phyloP scores from a whole-genome alignment of 2,888 invertebrate species.

The Beris chalybata region DNA sequence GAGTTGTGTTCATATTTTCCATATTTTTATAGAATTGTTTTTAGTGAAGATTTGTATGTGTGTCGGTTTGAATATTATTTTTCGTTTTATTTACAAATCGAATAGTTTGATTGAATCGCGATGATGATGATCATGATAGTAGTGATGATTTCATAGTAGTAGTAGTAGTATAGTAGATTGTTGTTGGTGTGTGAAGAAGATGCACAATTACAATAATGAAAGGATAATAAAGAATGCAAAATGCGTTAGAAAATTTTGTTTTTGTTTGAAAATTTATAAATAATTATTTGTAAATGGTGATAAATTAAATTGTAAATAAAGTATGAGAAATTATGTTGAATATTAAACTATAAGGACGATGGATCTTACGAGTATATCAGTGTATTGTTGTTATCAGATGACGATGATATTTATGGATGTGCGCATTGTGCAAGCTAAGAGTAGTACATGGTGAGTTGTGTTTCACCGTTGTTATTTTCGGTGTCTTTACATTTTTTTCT shows the following conservation, averaged over 20 bases:
- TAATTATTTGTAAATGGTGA: too few relatives aligned
- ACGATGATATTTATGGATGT: too few relatives aligned
- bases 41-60: constrained; percentile 2
- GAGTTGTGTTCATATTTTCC: constrained; percentile 32
- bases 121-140: too few relatives aligned
- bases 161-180: neutral
- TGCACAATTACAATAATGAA: neutral
- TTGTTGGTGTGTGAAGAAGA: neutral
- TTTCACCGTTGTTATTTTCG: too few relatives aligned
- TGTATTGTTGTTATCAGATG: too few relatives aligned
- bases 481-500: too few relatives aligned
- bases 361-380: too few relatives aligned
- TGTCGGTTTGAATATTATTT: constrained; percentile 26
- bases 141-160: neutral
- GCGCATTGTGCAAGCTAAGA: too few relatives aligned
- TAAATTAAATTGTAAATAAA: too few relatives aligned
- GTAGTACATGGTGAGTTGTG: too few relatives aligned
- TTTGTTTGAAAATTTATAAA: neutral
- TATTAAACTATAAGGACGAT: too few relatives aligned
- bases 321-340: too few relatives aligned
- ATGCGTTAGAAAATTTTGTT: constrained; percentile 4
- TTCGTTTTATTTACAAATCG: constrained; percentile 44
- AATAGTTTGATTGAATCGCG: constrained; percentile 33
- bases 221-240: neutral
- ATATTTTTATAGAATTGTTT: constrained; percentile 2